Evolutionary conservation across 2,113 vertebrate species (phyloP), one percentile per base, ranked within the genome.

Genomic region (Chiloscyllium plagiosum): DNA sequence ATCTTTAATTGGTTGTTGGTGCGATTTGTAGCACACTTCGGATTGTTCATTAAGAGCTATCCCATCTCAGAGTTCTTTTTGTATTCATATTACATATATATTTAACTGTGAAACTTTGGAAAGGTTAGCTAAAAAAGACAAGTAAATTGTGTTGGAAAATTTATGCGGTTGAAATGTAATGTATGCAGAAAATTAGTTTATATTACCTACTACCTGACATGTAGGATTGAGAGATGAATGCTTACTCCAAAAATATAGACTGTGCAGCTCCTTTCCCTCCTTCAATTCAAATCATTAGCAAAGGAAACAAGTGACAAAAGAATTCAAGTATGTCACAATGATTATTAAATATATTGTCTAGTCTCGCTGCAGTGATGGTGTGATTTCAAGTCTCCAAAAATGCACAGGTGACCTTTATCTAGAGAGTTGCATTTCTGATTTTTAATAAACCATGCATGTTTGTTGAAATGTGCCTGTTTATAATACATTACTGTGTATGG

Each of bases 221-320:
- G 68, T 72, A 95, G 68, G 37, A 70, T 33, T 68, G 94, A 95
- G 72, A 72, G 47, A 17, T 72, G 68, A 95, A 42, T 19, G 47
- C 72, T 95, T 47, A 72, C 69, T 95, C 52, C 69, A 95, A 95
- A 95, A 24, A 70, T 52, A 52, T 50, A 26, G 37, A 94, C 29
- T 50, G 8, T 22, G 29, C 12, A 10, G 29, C 70, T 94, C 22
- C 26, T 94, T 70, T 95, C 33, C 20, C 69, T 95, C 69, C 15
- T 69, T 95, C 94, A 95, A 68, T 95, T 95, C 69, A 95, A 72
- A 33, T 95, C n/a, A 72, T 95, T 76, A 94, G 72, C 72, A 69
- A 95, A 72, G 94, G 94, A 95, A 95, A 76, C 94, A 95, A 72
- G 42, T 50, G 94, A 95, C 15, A 95, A 76, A 95, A 95, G 66